Evolutionary conservation across 2,113 vertebrate species (phyloP), one percentile per base, ranked within the genome.

Genomic region (Crotalus horridus): DNA sequence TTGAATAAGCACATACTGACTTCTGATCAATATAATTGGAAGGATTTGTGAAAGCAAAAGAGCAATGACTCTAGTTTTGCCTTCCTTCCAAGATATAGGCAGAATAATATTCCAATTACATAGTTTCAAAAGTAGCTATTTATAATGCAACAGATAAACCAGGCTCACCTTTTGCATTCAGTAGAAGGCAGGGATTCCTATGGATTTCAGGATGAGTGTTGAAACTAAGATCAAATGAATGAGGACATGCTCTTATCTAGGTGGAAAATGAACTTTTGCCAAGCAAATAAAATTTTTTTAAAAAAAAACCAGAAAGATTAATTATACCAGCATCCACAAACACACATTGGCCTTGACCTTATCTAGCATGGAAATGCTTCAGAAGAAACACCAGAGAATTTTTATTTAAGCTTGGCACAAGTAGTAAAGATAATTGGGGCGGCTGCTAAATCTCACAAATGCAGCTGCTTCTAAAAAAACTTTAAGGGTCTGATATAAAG

Each of bases 331-430:
- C 54, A 61, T 96, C 94, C 85, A 69, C 89, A 92, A 93, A 95
- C 93, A 88, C 51, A 87, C 46, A 92, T 33, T 92, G 89, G 85
- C 94, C 95, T 26, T 94, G 92, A 86, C 94, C 95, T 96, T 96
- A 95, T 94, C 93, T 39, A 1, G 94, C 96, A 92, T 92, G 91
- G 95, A 96, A 97, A 96, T 81, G 85, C 85, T 96, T 95, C 89
- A 95, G 95, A 96, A 95, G 17, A 93, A 96, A 46, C 3, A 58
- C 55, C 74, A 95, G 93, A 95, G 96, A 91, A 90, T 95, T 96
- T 96, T 96, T 94, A 94, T 96, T 95, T 95, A 95, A 97, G 94
- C 26, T 96, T 97, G 96, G 94, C 94, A 95, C 88, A 91, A 89
- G 53, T 13, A 90, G n/a, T 9, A 55, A 94, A 95, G 69, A 91